These are phyloP conservation scores for Lobophora halterata DNA, from an alignment of 2,888 invertebrate genomes.

Conservation along the genomic window DNA sequence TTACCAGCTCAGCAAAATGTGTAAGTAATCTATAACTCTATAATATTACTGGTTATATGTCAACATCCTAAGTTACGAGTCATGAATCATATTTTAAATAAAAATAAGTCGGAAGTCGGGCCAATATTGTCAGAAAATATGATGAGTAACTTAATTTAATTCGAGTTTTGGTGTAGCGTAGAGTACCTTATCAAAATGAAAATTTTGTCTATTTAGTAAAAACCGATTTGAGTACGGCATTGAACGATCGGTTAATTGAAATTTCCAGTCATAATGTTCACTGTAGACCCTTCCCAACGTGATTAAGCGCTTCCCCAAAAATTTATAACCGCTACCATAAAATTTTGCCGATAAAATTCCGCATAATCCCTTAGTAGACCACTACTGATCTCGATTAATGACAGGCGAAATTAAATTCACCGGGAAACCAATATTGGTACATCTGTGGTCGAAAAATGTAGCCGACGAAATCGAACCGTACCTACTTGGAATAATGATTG, in stretches of 20 bases:
- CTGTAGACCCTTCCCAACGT: slow-evolving; percentile 18
- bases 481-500: slow-evolving; percentile 36
- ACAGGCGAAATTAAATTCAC: slow-evolving; percentile 71
- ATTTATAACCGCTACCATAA: slow-evolving; percentile 39
- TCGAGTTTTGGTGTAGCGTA: too few relatives aligned
- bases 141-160: too few relatives aligned
- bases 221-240: neutral
- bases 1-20: slow-evolving; percentile 45
- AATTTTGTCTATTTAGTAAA: neutral
- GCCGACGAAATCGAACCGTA: slow-evolving; percentile 44
- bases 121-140: too few relatives aligned
- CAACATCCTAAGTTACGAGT: too few relatives aligned
- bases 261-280: slow-evolving; percentile 8
- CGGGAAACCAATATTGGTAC: slow-evolving; percentile 61
- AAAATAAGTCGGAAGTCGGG: too few relatives aligned
- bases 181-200: too few relatives aligned
- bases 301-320: slow-evolving; percentile 25
- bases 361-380: slow-evolving; percentile 62
- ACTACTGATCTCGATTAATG: slow-evolving; percentile 69
- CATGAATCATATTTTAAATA: neutral
- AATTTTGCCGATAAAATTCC: slow-evolving; percentile 64
- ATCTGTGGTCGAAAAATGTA: slow-evolving; percentile 46
- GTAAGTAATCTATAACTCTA: slow-evolving; percentile 31
- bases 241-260: slow-evolving; percentile 4
- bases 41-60: slow-evolving; percentile 21